phyloP scores from a whole-genome alignment of 2,797 vertebrate species.

The Sparidentex hasta region DNA sequence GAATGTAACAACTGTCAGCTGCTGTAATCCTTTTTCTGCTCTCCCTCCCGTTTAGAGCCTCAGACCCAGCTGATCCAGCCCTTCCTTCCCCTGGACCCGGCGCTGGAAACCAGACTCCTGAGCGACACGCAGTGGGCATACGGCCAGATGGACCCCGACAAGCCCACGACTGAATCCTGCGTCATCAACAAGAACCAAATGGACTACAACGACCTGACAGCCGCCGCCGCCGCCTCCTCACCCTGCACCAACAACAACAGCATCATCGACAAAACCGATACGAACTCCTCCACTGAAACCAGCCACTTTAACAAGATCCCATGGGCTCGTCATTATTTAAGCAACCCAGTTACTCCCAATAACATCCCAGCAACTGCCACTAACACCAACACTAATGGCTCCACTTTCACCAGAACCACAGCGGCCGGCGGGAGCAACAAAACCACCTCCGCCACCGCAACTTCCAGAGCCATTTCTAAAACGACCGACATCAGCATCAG shows the following conservation, averaged over 20 bases:
- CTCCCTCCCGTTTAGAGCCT: conserved; percentile 58
- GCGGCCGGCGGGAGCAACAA: conserved; percentile 2
- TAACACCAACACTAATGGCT: conserved; percentile 11
- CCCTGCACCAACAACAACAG: neutral
- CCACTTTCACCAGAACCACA: conserved; percentile 34
- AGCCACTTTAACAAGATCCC: conserved; percentile 61
- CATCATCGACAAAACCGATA: neutral
- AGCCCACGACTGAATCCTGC: neutral
- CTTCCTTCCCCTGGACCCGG: conserved; percentile 66
- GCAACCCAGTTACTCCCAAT: conserved; percentile 32
- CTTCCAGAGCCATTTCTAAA: neutral
- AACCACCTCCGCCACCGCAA: neutral
- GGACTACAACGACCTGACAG: conserved; percentile 36
- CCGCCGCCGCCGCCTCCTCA: neutral
- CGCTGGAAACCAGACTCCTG: conserved; percentile 62
- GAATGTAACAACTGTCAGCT: conserved; percentile 39
- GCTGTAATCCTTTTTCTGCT: conserved; percentile 49
- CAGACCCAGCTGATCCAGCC: conserved; percentile 58
- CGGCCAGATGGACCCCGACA: conserved; percentile 17
- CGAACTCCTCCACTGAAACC: conserved; percentile 4
- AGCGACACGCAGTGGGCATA: conserved; percentile 50
- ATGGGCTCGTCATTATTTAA: conserved; percentile 52
- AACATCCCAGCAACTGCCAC: conserved; percentile 35
- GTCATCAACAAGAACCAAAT: conserved; percentile 36
- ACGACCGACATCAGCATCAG: neutral